Evolutionary conservation across 2,888 invertebrate species (phyloP).

Genomic region (Thyatira batis): DNA sequence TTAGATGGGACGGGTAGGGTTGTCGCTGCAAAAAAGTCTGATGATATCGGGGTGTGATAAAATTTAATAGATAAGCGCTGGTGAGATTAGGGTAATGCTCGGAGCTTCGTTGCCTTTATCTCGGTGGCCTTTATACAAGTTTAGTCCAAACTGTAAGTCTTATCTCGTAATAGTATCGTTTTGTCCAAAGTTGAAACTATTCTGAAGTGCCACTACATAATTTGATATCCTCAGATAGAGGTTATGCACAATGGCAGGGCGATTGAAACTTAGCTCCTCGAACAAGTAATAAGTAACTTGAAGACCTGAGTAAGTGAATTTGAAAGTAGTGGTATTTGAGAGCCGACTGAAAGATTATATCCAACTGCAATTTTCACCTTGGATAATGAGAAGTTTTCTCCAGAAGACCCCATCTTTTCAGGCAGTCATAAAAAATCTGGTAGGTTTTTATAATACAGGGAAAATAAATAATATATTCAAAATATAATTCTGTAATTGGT

Average conservation of each 20-base stretch:
- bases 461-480: too few relatives aligned
- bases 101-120: neutral
- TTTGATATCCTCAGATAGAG: neutral
- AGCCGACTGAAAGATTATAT: too few relatives aligned
- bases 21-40: neutral
- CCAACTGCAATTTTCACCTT: too few relatives aligned
- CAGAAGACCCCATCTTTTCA: too few relatives aligned
- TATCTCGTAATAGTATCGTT: neutral
- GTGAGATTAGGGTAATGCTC: neutral
- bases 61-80: neutral
- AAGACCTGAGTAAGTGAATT: neutral
- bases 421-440: too few relatives aligned
- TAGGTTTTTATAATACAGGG: too few relatives aligned
- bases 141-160: neutral
- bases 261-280: neutral
- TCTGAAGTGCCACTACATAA: neutral
- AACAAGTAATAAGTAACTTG: neutral
- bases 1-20: constrained; percentile 7
- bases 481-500: neutral
- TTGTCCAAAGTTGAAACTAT: neutral
- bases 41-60: neutral
- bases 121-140: neutral
- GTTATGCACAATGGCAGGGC: neutral
- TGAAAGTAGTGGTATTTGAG: too few relatives aligned
- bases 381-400: too few relatives aligned